A percentile compares a stretch with the other conserved stretches of the same genome.
Evolutionary conservation across 2,888 invertebrate species (phyloP).

Genomic region (Apodemia hepburni): DNA sequence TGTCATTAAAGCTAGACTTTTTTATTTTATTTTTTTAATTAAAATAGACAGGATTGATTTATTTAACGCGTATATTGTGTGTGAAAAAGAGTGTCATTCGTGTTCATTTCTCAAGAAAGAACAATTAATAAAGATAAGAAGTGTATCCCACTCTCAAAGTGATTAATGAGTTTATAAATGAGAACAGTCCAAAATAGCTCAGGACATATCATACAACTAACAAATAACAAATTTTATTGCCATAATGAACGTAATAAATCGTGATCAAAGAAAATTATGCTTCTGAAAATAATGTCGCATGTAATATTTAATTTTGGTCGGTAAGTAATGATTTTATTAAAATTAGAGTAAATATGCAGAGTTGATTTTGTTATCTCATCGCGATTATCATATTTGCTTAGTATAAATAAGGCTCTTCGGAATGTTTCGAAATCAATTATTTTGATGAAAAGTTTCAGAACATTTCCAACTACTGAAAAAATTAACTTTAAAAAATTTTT

Average conservation of each 20-base stretch:
- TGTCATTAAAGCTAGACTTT: neutral
- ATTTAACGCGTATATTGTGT: constrained; percentile 18
- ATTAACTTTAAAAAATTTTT: too few species aligned
- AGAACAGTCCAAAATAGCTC: constrained; percentile 51
- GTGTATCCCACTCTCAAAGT: constrained; percentile 51
- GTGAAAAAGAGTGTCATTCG: constrained; percentile 22
- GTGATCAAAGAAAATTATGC: constrained; percentile 5
- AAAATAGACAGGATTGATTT: constrained; percentile 8
- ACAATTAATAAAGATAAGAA: constrained; percentile 57
- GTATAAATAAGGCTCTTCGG: too few species aligned
- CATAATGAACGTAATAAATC: constrained; percentile 6
- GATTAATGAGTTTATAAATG: constrained; percentile 53
- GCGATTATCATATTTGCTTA: too few species aligned
- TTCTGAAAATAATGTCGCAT: constrained; percentile 7
- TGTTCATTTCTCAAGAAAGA: constrained; percentile 31
- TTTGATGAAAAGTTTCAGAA: too few species aligned
- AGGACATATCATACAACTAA: constrained; percentile 21
- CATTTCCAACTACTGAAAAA: too few species aligned
- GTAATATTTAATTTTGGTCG: constrained; percentile 8
- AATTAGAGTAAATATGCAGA: neutral
- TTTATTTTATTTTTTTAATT: neutral
- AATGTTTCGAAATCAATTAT: too few species aligned
- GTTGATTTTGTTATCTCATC: too few species aligned
- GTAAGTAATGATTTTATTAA: constrained; percentile 4
- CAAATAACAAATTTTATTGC: constrained; percentile 15